Base-by-base conservation (phyloP, 2,888 invertebrate genomes). In the Macrosoma leucophasiata region DNA sequence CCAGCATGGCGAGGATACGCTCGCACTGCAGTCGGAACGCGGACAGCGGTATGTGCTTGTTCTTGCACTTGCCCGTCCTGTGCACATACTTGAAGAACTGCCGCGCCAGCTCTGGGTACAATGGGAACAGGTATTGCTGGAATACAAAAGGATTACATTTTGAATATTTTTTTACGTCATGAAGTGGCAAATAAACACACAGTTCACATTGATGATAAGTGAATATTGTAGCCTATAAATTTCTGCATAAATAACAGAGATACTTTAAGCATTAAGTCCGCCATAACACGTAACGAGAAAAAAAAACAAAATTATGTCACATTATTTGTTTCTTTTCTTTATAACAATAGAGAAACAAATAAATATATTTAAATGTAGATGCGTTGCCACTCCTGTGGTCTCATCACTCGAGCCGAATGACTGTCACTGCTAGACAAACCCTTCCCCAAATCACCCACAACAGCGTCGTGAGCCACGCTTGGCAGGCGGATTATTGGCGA, bases 121-220 rank as follows among this genome's bases (percentile, higher is more conserved):
- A 87, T n/a, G 93, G 92, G 70, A 94, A 93, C 45, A 95, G 81
- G 71, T 91, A 91, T 53, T 88, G 87, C 90, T 91, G 77, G 23
- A 43, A 50, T 7, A 17, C n/a, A 31, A 25, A 13, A 12, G 10
- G 8, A 20, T 5, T 4, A 12, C 5, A 13, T 27, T 23, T 7
- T 25, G n/a, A 30, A 11, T 25, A 14, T n/a, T n/a, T n/a, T n/a
- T n/a, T n/a, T n/a, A n/a, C n/a, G n/a, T n/a, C n/a, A n/a, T n/a
- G n/a, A n/a, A n/a, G n/a, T n/a, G n/a, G n/a, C n/a, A n/a, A n/a
- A n/a, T n/a, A n/a, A n/a, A n/a, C n/a, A n/a, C n/a, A n/a, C n/a
- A n/a, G n/a, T n/a, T n/a, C n/a, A n/a, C n/a, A n/a, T n/a, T n/a
- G n/a, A n/a, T n/a, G n/a, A n/a, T n/a, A n/a, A n/a, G n/a, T n/a